Evolutionary conservation across 2,113 vertebrate genomes (phyloP).

Genomic region (Anoplopoma fimbria): DNA sequence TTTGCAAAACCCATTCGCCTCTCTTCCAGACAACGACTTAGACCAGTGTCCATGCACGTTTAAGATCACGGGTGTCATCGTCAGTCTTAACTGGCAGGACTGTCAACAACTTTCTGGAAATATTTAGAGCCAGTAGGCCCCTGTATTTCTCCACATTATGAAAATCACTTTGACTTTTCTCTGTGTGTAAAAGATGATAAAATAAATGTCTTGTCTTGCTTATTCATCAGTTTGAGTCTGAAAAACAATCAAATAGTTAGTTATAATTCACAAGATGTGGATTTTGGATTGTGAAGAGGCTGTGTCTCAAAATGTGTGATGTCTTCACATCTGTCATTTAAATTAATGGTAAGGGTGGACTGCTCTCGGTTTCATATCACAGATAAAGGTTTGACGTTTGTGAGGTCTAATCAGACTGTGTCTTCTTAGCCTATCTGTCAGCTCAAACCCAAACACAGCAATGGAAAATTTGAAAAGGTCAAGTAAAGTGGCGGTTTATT

Average conservation of each 20-base stretch:
- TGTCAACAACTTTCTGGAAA: neutral
- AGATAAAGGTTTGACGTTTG: neutral
- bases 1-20: conserved; percentile 22
- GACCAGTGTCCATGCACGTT: neutral
- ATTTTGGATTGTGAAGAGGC: neutral
- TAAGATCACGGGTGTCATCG: neutral
- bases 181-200: neutral
- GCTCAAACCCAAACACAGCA: conserved; percentile 52
- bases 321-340: conserved; percentile 12
- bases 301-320: neutral
- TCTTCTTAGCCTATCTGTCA: conserved; percentile 15
- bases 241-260: neutral
- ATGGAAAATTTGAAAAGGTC: conserved; percentile 82
- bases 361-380: conserved; percentile 43
- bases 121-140: neutral
- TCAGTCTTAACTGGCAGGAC: neutral
- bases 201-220: neutral
- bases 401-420: conserved; percentile 16
- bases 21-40: conserved; percentile 3
- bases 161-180: neutral
- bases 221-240: too few species aligned
- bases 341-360: neutral
- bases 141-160: neutral
- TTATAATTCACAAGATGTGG: neutral
- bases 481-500: conserved; percentile 71